Base-by-base conservation (phyloP, 2,113 vertebrate genomes). In the Anser cygnoides region DNA sequence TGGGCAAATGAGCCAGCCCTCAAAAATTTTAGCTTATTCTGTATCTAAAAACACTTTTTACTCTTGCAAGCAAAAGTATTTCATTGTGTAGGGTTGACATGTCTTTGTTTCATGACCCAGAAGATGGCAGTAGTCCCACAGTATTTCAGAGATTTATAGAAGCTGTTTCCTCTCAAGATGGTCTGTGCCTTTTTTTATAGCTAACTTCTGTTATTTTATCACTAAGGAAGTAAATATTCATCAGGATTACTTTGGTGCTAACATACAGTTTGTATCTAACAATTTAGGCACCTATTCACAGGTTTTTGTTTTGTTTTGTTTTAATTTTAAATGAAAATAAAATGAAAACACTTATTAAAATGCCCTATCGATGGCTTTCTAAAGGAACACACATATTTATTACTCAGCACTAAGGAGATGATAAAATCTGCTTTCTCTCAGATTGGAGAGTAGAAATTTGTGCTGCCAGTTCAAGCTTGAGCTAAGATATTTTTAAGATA, bases 121-220 rank as follows among this genome's bases (percentile, higher is more conserved):
- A 94, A 97, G 98, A 76, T 97, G 98, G 98, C 97, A 95, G 95
- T 18, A 96, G 43, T 19, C 44, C 37, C 96, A 95, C 31, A 90
- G 22, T 19, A 22, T 95, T 97, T 39, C 35, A 41, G 22, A 31
- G 52, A 6, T 39, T 7, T 3, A 7, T 0, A 46, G 5, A 7
- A 2, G 10, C 15, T 57, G 9, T 29, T 74, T 74, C 26, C 1
- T 55, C 15, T 21, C 16, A 44, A 37, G 26, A 6, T 3, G 3
- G 4, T 20, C 7, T 31, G 7, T 35, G 7, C 9, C 0, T 0
- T 7, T 73, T 86, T 81, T 52, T 8, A 11, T 20, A 61, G 54
- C 23, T 87, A n/a, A 25, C 7, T 70, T 86, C 23, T 6, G 28
- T 18, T 85, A 2, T 20, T 68, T 65, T 79, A 17, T 8, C 6